Conservation (phyloP, 1,140 invertebrate genomes). For the Cheumatopsyche charites region DNA sequence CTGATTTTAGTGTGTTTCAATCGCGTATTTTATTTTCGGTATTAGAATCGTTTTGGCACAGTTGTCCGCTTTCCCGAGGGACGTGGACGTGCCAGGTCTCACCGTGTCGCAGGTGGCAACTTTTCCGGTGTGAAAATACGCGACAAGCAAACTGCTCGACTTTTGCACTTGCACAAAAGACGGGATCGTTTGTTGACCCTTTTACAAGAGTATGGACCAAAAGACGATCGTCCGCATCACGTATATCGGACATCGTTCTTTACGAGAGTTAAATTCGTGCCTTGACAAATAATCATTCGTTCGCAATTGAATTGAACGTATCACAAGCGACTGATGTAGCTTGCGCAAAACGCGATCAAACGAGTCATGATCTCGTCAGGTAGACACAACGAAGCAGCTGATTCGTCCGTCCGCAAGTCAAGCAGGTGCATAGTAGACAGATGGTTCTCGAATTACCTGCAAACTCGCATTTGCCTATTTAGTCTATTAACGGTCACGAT, state of each 20-base stretch:
- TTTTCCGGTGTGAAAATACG: not conserved
- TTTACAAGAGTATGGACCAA: not conserved
- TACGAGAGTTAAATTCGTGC: not conserved
- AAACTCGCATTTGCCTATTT: slow-evolving; percentile 2
- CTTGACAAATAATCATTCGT: not conserved
- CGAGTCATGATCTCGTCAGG: slow-evolving; percentile 7
- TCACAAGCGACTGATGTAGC: not conserved
- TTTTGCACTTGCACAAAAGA: slow-evolving; percentile 7
- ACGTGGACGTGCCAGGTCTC: slow-evolving; percentile 17
- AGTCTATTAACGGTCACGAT: not conserved
- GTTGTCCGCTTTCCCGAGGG: slow-evolving; percentile 31
- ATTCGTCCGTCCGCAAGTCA: not conserved
- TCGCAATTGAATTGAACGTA: not conserved
- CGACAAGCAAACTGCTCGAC: slow-evolving; percentile 3
- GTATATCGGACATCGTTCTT: not conserved
- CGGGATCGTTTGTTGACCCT: slow-evolving; percentile 14
- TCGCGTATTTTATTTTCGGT: slow-evolving; percentile 29
- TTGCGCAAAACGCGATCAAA: not conserved
- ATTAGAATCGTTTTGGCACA: slow-evolving; percentile 40
- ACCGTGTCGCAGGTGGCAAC: slow-evolving; percentile 20
- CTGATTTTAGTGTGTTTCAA: not conserved
- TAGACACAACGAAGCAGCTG: not conserved
- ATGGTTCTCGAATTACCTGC: not conserved
- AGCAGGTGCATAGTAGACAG: slow-evolving; percentile 1
- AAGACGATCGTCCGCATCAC: not conserved